A percentile compares a stretch with the other conserved stretches of the same genome.
Evolutionary conservation across 2,113 vertebrate species (phyloP).

Genomic region (Lota lota): DNA sequence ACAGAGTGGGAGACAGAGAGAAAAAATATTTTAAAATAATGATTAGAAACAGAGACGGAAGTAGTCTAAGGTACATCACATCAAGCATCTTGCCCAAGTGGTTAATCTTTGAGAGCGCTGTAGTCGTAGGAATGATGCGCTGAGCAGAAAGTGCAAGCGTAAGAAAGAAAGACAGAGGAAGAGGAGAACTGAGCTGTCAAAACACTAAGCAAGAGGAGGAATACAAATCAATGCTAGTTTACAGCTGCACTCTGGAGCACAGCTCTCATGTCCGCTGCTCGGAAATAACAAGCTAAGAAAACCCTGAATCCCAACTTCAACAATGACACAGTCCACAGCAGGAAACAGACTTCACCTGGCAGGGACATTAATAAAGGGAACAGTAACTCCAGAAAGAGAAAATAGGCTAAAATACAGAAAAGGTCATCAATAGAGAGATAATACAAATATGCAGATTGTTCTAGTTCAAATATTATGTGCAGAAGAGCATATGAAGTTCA

Average conservation of each 20-base stretch:
- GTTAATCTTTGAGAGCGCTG: too few relatives aligned
- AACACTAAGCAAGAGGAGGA: not conserved
- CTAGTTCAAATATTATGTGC: conserved; percentile 12
- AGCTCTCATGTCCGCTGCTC: conserved; percentile 16
- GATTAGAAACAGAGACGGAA: too few relatives aligned
- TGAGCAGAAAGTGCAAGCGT: not conserved
- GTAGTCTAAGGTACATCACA: too few relatives aligned
- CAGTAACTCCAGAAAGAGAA: too few relatives aligned
- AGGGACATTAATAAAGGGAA: not conserved
- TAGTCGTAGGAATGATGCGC: too few relatives aligned
- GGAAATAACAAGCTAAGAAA: not conserved
- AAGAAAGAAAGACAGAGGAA: not conserved
- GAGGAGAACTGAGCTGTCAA: not conserved
- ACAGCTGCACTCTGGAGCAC: not conserved
- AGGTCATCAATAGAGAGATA: conserved; percentile 25
- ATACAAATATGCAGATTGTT: conserved; percentile 4
- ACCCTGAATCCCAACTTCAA: too few relatives aligned
- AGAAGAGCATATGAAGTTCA: not conserved
- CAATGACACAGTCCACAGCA: too few relatives aligned
- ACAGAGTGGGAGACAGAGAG: too few relatives aligned
- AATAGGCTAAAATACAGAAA: not conserved
- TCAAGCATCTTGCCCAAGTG: too few relatives aligned
- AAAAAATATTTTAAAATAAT: too few relatives aligned
- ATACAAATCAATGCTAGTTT: too few relatives aligned
- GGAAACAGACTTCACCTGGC: too few relatives aligned